Evolutionary conservation across 2,797 vertebrate species (phyloP), one percentile per base, ranked within the genome.

Genomic region (Eupleurogrammus muticus): DNA sequence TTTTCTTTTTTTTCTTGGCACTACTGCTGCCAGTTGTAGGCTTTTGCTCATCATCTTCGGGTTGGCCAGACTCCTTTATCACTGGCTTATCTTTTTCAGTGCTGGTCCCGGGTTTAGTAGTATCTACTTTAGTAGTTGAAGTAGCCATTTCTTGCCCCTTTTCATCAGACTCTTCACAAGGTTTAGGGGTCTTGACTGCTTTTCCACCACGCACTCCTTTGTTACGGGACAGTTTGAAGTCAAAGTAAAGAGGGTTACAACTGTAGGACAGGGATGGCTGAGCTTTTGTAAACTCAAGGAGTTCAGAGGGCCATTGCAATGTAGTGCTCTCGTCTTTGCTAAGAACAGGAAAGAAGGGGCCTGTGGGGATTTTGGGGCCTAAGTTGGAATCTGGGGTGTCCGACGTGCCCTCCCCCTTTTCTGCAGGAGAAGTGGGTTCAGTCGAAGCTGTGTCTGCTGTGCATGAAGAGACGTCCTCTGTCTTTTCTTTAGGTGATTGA

Each of bases 191-290:
- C 87, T 91, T 94, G 40, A 66, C 62, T 1, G 71, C 72, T 85
- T 90, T 94, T 19, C 87, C 86, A 5, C 85, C 84, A 17, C 90
- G 87, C 5, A 55, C 69, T n/a, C 90, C 92, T 91, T 96, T 98
- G 89, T 98, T 98, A 66, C 96, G 94, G 20, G 97, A 98, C 73
- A 96, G 93, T 76, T 99, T 99, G 87, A 99, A 99, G 84, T 99
- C 98, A 57, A 99, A 99, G 85, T 99, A 99, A 38, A 99, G 94
- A 13, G 98, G 98, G 61, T 99, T 99, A 83, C 98, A 99, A 84
- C 98, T 99, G 81, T 99, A 99, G 0, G 97, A 99, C 52, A 99
- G 90, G 0, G 96, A 96, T 0, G 98, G 98, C 64, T 95, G 94
- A 16, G 95, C 94, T 91, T 95, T 96, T 20, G 98, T 99, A 63